Evolutionary conservation across 2,113 vertebrate species (phyloP).

Genomic region (Caretta caretta): DNA sequence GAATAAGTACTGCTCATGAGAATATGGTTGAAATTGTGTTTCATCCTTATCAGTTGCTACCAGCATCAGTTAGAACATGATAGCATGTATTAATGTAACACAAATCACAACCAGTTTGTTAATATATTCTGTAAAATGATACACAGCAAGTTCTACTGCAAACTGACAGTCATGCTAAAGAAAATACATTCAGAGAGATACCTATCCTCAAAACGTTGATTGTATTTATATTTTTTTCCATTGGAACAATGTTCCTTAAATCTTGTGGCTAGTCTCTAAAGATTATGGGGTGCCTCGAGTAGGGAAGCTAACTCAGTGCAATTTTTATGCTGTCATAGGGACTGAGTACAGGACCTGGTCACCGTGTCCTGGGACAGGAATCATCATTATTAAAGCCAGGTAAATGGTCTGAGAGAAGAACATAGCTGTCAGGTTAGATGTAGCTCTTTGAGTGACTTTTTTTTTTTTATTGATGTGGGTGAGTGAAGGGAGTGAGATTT

Average conservation of each 20-base stretch:
- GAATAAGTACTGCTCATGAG: background rate
- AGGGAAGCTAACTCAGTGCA: background rate
- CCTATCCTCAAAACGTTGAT: background rate
- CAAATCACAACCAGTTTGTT: background rate
- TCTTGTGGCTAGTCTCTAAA: background rate
- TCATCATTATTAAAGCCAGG: constrained; percentile 9
- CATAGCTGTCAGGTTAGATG: background rate
- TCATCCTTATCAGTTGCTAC: background rate
- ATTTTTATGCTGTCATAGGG: background rate
- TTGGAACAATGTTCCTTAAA: background rate
- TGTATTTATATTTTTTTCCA: constrained; percentile 19
- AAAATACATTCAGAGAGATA: background rate
- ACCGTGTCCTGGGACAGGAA: background rate
- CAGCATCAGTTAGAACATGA: background rate
- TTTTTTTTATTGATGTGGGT: constrained; percentile 5
- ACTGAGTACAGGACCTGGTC: background rate
- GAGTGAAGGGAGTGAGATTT: constrained; percentile 21
- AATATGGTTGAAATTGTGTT: background rate
- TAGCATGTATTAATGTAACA: background rate
- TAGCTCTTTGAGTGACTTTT: constrained; percentile 42
- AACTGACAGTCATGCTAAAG: background rate
- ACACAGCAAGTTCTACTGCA: background rate
- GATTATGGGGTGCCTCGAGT: background rate
- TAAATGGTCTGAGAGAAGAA: constrained; percentile 2
- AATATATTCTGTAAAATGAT: background rate